Percentiles rank a stretch among this genome's conserved stretches.
These are phyloP conservation scores for Thamnophis elegans DNA, from an alignment of 2,797 vertebrate species.

Conservation along the genomic window DNA sequence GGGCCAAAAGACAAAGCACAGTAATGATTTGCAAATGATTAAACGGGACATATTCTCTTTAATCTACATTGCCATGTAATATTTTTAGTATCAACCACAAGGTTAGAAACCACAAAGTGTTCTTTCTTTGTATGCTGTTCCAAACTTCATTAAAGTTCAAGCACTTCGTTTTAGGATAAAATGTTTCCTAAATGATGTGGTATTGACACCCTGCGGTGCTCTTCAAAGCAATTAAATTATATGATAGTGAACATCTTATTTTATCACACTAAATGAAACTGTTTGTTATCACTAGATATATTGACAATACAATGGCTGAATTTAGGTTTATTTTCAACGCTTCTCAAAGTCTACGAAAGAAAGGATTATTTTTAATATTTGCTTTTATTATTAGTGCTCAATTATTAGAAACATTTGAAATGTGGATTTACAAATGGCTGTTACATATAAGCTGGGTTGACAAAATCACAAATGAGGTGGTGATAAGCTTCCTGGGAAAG, in stretches of 20 bases:
- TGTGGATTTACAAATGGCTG: too few species aligned
- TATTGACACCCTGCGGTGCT: not conserved
- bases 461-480: too few species aligned
- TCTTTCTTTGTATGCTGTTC: not conserved
- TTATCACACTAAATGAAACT: not conserved
- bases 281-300: not conserved
- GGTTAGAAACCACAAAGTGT: constrained; percentile 16
- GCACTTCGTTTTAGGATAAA: not conserved
- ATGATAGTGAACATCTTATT: not conserved
- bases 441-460: too few species aligned
- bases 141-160: constrained; percentile 27
- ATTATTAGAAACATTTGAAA: too few species aligned
- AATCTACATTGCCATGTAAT: constrained; percentile 19
- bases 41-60: constrained; percentile 29
- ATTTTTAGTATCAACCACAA: constrained; percentile 36
- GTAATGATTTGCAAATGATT: constrained; percentile 20
- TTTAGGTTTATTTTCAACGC: not conserved
- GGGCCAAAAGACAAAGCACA: constrained; percentile 4
- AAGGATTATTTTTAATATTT: not conserved
- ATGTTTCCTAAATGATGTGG: not conserved
- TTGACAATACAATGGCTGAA: not conserved
- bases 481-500: too few species aligned
- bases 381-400: not conserved
- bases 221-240: not conserved
- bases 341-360: not conserved